Percentiles rank a stretch among this genome's conserved stretches.
These are phyloP conservation scores for Tolmerus cingulatus DNA, from an alignment of 2,888 invertebrate species.

Conservation along the genomic window DNA sequence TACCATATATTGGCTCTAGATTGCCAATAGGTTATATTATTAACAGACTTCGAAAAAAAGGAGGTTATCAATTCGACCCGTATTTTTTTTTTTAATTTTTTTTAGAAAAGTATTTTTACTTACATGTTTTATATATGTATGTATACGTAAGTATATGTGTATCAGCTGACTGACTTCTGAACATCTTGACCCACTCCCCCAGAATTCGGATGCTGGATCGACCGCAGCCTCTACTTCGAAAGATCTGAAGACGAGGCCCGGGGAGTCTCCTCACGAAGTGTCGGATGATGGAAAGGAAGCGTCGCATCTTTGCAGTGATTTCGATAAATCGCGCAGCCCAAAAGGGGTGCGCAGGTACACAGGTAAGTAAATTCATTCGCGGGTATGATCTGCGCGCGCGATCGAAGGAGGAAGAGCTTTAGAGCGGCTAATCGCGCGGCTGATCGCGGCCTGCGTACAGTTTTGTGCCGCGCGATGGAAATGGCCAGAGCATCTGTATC, in stretches of 20 bases:
- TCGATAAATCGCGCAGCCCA: not conserved
- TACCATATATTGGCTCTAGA: no score
- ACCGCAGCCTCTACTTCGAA: not conserved
- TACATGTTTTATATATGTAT: no score
- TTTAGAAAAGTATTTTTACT: no score
- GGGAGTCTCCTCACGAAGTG: not conserved
- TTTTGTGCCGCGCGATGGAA: not conserved
- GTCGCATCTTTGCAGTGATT: not conserved
- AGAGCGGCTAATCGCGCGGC: not conserved
- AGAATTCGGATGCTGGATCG: no score
- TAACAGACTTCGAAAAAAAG: no score
- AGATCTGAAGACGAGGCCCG: not conserved
- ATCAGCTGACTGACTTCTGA: no score
- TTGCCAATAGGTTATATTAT: no score
- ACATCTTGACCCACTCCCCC: no score
- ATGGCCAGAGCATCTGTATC: not conserved
- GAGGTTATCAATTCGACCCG: no score
- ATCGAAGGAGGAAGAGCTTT: conserved; percentile 33
- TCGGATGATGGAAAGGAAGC: not conserved
- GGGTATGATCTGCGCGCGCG: not conserved
- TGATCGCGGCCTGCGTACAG: conserved; percentile 4
- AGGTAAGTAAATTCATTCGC: conserved; percentile 1
- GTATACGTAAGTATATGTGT: no score
- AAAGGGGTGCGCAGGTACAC: not conserved
- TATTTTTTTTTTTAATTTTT: no score